Conservation (phyloP, 2,113 vertebrate species). For the Seriola quinqueradiata region DNA sequence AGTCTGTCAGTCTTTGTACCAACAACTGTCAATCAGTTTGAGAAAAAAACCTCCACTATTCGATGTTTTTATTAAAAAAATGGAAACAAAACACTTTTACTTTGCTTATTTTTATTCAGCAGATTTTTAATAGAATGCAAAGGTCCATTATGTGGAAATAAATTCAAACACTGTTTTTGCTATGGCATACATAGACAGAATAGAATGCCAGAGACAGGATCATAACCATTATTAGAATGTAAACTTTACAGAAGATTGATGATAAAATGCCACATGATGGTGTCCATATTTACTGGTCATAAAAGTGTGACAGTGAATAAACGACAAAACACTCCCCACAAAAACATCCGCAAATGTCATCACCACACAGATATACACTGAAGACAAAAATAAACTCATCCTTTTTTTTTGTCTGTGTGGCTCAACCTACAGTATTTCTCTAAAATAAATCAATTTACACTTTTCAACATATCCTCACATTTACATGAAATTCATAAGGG, state of each 20-base stretch:
- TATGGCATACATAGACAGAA: constrained; percentile 72
- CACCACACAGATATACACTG: constrained; percentile 78
- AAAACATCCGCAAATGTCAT: constrained; percentile 78
- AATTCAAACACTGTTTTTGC: constrained; percentile 83
- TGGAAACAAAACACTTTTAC: background rate
- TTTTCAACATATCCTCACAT: constrained; percentile 76
- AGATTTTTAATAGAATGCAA: constrained; percentile 86
- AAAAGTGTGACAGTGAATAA: constrained; percentile 75
- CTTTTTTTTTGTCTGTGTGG: constrained; percentile 68
- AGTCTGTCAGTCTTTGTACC: background rate
- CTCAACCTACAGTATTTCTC: constrained; percentile 68
- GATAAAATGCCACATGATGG: constrained; percentile 72
- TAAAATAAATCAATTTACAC: constrained; percentile 80
- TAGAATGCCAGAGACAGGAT: constrained; percentile 72
- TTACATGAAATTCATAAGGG: constrained; percentile 71
- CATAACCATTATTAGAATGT: constrained; percentile 78
- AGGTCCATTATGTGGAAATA: constrained; percentile 81
- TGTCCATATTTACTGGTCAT: constrained; percentile 76
- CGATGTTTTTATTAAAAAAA: background rate
- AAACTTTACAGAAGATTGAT: constrained; percentile 82
- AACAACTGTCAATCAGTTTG: no score
- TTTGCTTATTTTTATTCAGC: constrained; percentile 84
- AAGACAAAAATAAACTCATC: constrained; percentile 80
- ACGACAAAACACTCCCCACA: constrained; percentile 81
- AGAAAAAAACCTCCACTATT: no score